Evolutionary conservation across 2,113 vertebrate species (phyloP).

Genomic region (Anser cygnoides): DNA sequence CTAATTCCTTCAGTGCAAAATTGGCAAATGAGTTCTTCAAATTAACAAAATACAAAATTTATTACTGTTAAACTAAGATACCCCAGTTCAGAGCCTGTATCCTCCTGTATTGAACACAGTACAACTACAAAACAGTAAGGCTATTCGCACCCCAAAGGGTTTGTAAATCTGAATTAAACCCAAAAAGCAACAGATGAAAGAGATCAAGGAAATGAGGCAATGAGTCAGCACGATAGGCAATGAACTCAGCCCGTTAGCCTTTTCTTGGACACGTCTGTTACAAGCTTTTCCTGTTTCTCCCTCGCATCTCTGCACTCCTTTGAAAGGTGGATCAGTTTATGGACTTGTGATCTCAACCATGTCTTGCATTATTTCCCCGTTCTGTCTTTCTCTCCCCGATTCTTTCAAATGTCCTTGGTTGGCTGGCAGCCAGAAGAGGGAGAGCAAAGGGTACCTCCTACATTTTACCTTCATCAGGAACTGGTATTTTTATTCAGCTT

Average conservation of each 20-base stretch:
- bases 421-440: not conserved
- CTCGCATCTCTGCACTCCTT: not conserved
- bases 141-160: not conserved
- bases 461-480: not conserved
- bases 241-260: not conserved
- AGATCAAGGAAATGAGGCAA: not conserved
- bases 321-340: not conserved
- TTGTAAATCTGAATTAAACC: not conserved
- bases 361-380: not conserved
- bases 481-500: not conserved
- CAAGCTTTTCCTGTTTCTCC: slow-evolving; percentile 11
- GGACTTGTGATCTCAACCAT: not conserved
- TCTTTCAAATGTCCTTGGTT: not conserved
- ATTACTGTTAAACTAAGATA: rapidly evolving
- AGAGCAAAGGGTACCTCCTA: not conserved
- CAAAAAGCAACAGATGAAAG: not conserved
- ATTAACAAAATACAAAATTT: not conserved
- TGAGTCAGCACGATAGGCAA: not conserved
- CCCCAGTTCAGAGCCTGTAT: not conserved
- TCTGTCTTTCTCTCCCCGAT: not conserved
- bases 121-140: not conserved
- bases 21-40: not conserved
- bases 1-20: not conserved
- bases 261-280: not conserved
- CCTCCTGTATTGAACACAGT: rapidly evolving